Percentiles rank a stretch among this genome's conserved stretches.
These are phyloP conservation scores for Chelonus insularis DNA, from an alignment of 1,140 invertebrate species.

Conservation along the genomic window DNA sequence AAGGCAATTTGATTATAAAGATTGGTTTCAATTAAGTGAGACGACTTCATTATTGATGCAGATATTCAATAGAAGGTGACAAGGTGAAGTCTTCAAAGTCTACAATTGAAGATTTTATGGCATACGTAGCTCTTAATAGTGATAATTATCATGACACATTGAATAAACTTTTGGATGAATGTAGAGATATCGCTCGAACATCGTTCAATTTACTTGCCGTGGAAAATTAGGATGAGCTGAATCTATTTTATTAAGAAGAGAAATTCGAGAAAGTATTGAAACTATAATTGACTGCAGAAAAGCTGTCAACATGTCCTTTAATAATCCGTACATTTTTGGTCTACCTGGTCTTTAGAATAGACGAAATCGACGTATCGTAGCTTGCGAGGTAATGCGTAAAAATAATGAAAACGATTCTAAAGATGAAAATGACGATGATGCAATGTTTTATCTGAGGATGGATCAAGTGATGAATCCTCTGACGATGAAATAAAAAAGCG, in stretches of 20 bases:
- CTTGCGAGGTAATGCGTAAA: conserved; percentile 4
- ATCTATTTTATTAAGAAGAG: not conserved
- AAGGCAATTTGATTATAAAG: not conserved
- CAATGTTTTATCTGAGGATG: no score
- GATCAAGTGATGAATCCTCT: no score
- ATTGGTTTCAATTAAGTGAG: conserved; percentile 1
- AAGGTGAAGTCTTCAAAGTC: conserved; percentile 1
- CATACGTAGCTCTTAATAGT: not conserved
- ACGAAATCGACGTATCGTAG: not conserved
- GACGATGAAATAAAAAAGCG: no score
- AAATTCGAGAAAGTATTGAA: not conserved
- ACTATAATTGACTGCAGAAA: not conserved
- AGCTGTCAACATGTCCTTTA: not conserved
- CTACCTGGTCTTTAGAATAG: conserved; percentile 3
- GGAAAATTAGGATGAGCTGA: conserved; percentile 10
- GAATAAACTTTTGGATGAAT: not conserved
- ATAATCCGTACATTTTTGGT: conserved; percentile 24
- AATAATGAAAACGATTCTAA: no score
- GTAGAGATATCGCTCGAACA: not conserved
- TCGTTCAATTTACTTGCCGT: not conserved
- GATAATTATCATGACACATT: conserved; percentile 7
- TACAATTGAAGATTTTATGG: conserved; percentile 10
- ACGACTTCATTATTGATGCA: not conserved
- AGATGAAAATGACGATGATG: no score
- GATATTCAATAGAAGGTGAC: conserved; percentile 1